A percentile compares a stretch with the other conserved stretches of the same genome.
These are phyloP conservation scores for Heteromurus nitidus DNA, from an alignment of 2,888 invertebrate species.

Conservation along the genomic window DNA sequence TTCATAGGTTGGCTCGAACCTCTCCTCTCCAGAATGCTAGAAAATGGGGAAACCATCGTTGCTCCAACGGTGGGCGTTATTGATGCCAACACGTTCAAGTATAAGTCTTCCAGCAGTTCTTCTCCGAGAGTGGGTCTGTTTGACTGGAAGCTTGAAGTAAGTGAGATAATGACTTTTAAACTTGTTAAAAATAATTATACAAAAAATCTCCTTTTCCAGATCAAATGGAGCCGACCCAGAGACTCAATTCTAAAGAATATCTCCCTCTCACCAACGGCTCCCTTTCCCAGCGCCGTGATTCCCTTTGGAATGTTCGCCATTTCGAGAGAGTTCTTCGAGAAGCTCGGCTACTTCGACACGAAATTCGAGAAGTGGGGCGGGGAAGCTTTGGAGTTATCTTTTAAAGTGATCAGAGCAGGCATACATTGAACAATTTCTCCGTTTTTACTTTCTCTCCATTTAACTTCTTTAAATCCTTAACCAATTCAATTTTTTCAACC, in stretches of 20 bases:
- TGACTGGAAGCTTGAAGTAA: slow-evolving; percentile 32
- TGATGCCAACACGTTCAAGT: slow-evolving; percentile 77
- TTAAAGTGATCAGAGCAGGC: too few species aligned
- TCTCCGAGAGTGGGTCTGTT: slow-evolving; percentile 32
- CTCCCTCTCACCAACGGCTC: slow-evolving; percentile 75
- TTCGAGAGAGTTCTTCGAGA: slow-evolving; percentile 78
- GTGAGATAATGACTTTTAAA: too few species aligned
- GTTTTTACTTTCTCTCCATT: too few species aligned
- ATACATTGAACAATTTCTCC: too few species aligned
- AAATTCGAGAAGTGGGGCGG: slow-evolving; percentile 81
- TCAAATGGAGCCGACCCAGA: slow-evolving; percentile 79
- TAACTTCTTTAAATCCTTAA: too few species aligned
- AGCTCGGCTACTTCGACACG: slow-evolving; percentile 79
- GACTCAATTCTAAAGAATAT: slow-evolving; percentile 45
- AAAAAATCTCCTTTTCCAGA: slow-evolving; percentile 75
- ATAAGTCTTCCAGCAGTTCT: background rate
- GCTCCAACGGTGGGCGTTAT: slow-evolving; percentile 78
- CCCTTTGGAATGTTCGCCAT: slow-evolving; percentile 80
- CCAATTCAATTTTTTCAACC: too few species aligned
- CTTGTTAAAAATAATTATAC: too few species aligned
- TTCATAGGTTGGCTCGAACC: slow-evolving; percentile 77
- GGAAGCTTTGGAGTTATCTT: slow-evolving; percentile 79
- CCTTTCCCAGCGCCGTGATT: slow-evolving; percentile 78
- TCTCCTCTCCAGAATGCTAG: slow-evolving; percentile 75
- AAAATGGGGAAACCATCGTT: slow-evolving; percentile 75